Base-by-base conservation (phyloP, 2,797 vertebrate genomes). In the Lutjanus campechanus region DNA sequence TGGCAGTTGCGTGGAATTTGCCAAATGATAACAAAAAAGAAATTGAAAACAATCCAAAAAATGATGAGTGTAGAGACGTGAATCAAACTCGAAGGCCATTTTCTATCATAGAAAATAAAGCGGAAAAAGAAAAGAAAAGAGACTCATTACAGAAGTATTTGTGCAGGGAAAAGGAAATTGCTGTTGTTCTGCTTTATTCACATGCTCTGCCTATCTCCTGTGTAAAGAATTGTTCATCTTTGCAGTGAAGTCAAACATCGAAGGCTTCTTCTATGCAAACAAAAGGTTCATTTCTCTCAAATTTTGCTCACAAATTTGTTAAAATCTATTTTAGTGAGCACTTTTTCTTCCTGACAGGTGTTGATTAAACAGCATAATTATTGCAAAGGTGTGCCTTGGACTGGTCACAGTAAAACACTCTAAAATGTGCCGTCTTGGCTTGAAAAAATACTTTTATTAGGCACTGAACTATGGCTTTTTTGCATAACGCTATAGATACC, bases 121-220 rank as follows among this genome's bases (percentile, higher is more conserved):
- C 8, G 8, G 68, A 63, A 78, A 74, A 15, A 55, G 7, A 68
- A 76, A 79, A 55, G 25, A 75, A 51, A 19, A 50, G 13, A 7
- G 25, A 69, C 56, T 73, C 60, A 62, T 73, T 72, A 79, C 66
- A 73, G 50, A 62, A 59, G 68, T 67, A 73, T 81, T 69, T 67
- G 49, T 76, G 62, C 43, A 67, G 11, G 65, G 56, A 46, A 66
- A 10, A 70, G 50, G 68, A 83, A 69, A 60, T 22, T 11, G 15
- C 22, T 59, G 17, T 40, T 44, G 50, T 70, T 46, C 36, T 66
- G 47, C 40, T 47, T 51, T 79, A 58, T 84, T 73, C 56, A 62
- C 16, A 61, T 41, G 41, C 64, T 60, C 19, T 68, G 51, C 55
- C 79, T 25, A 25, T 58, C 51, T 70, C 43, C 4, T 15, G 22